A percentile compares a stretch with the other conserved stretches of the same genome.
These are phyloP conservation scores for Cavia aperea DNA, from an alignment of 2,113 vertebrate genomes.

Conservation along the genomic window DNA sequence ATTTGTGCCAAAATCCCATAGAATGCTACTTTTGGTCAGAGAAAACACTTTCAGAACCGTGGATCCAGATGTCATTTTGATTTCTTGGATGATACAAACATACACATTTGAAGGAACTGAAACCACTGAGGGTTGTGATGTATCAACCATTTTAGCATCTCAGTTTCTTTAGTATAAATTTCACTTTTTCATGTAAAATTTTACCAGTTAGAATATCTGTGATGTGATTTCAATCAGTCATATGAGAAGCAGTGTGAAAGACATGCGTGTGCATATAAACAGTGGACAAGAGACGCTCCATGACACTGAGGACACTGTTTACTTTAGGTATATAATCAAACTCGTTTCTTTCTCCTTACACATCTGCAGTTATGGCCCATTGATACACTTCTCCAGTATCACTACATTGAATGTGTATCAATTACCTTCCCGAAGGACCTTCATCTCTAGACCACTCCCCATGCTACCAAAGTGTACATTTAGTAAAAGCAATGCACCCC, in stretches of 20 bases:
- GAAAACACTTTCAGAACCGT: background rate
- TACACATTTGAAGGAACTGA: background rate
- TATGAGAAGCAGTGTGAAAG: background rate
- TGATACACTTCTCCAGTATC: background rate
- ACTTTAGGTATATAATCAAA: background rate
- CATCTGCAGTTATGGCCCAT: fast-evolving
- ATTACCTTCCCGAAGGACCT: fast-evolving
- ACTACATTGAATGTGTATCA: background rate
- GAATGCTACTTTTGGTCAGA: background rate
- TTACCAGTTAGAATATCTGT: background rate
- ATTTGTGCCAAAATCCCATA: background rate
- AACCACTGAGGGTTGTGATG: background rate
- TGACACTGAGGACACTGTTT: background rate
- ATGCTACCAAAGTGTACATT: background rate
- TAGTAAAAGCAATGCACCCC: background rate
- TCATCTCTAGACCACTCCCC: background rate
- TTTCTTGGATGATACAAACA: background rate
- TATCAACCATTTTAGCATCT: background rate
- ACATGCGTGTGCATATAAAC: background rate
- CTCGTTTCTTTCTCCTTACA: background rate
- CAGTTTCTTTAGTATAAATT: background rate
- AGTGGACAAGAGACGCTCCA: background rate
- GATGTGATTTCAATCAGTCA: background rate
- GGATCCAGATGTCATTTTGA: background rate
- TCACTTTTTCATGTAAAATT: background rate